Evolutionary conservation across 2,113 vertebrate species (phyloP).

Genomic region (Rhinogobius similis): DNA sequence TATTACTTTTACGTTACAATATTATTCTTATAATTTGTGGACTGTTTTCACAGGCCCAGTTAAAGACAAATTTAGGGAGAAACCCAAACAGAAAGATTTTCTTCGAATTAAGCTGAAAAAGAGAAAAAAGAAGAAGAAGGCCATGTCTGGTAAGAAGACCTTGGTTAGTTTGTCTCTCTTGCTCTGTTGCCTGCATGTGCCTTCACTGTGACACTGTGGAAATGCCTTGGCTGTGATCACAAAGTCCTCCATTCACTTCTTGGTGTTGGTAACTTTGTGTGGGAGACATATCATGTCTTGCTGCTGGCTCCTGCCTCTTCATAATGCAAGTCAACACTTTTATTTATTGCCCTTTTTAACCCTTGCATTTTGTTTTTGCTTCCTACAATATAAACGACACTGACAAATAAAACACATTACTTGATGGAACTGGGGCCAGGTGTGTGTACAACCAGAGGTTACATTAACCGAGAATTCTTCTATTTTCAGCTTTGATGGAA

Average conservation of each 20-base stretch:
- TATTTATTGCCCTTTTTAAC: neutral
- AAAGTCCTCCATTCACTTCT: slow-evolving; percentile 57
- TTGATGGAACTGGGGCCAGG: neutral
- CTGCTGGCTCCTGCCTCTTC: slow-evolving; percentile 21
- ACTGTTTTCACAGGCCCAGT: slow-evolving; percentile 61
- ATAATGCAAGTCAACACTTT: slow-evolving; percentile 12
- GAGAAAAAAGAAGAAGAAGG: slow-evolving; percentile 90
- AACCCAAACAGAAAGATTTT: slow-evolving; percentile 84
- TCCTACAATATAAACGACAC: slow-evolving; percentile 2
- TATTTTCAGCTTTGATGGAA: no score
- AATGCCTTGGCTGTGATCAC: slow-evolving; percentile 47
- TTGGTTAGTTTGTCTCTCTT: slow-evolving; percentile 28
- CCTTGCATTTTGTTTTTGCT: neutral
- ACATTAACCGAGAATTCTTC: no score
- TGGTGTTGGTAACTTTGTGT: slow-evolving; percentile 61
- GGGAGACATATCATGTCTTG: slow-evolving; percentile 52
- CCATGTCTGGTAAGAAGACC: slow-evolving; percentile 84
- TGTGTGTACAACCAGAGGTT: no score
- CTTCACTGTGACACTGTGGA: slow-evolving; percentile 38
- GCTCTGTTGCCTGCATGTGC: slow-evolving; percentile 62
- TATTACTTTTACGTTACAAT: neutral
- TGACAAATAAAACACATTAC: slow-evolving; percentile 8
- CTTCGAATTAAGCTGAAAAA: slow-evolving; percentile 91
- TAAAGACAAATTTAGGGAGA: slow-evolving; percentile 89
- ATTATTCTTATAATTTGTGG: no score